Percentiles rank a stretch among this genome's conserved stretches.
Evolutionary conservation across 2,888 invertebrate genomes (phyloP).

Genomic region (Hyposoter didymator): DNA sequence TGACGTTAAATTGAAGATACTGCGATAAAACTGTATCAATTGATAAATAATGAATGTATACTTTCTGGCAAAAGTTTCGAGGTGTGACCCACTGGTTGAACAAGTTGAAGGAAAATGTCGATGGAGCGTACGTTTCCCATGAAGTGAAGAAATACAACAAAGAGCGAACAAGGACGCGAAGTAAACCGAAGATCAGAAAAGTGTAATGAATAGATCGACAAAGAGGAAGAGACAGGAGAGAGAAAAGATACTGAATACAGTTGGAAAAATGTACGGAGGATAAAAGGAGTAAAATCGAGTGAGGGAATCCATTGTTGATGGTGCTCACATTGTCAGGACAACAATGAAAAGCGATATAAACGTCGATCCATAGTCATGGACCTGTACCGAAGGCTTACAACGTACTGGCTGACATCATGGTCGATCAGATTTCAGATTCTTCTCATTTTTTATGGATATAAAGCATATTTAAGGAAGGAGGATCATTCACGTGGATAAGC

Average conservation of each 20-base stretch:
- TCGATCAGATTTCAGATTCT: constrained; percentile 11
- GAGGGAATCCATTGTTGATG: constrained; percentile 66
- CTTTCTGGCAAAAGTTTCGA: background rate
- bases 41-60: background rate
- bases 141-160: constrained; percentile 4
- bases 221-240: background rate
- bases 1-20: background rate
- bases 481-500: background rate
- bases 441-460: constrained; percentile 1
- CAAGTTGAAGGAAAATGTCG: constrained; percentile 13
- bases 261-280: constrained; percentile 30
- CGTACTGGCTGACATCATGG: background rate
- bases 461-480: constrained; percentile 5
- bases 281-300: constrained; percentile 51
- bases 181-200: constrained; percentile 29
- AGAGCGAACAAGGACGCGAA: constrained; percentile 26
- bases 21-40: background rate
- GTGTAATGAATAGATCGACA: constrained; percentile 34
- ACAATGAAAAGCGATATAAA: constrained; percentile 67
- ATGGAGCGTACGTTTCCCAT: background rate
- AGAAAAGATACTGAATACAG: constrained; percentile 41
- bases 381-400: constrained; percentile 27
- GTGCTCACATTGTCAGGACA: constrained; percentile 68
- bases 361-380: constrained; percentile 41
- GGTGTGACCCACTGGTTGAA: constrained; percentile 3